Percentiles rank a stretch among this genome's conserved stretches.
Conservation (phyloP, 2,888 invertebrate genomes). For the Antheraea yamamai region DNA sequence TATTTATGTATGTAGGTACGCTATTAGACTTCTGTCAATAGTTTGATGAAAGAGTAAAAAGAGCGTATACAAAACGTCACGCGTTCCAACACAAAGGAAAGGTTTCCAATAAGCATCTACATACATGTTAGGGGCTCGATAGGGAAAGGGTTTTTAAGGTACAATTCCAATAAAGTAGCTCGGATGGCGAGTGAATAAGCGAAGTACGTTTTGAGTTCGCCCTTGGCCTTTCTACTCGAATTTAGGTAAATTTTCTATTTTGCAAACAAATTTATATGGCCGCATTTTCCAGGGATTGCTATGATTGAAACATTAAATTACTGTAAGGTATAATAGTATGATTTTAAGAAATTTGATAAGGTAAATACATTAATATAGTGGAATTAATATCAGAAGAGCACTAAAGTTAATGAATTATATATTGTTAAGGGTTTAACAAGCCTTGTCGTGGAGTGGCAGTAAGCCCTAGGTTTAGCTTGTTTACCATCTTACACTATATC, state of each 20-base stretch:
- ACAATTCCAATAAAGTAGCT: constrained; percentile 67
- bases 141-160: constrained; percentile 66
- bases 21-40: constrained; percentile 45
- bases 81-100: constrained; percentile 58
- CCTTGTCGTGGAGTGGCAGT: too few species aligned
- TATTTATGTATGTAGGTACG: constrained; percentile 43
- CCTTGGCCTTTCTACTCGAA: constrained; percentile 54
- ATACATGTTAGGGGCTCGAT: constrained; percentile 53
- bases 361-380: not conserved
- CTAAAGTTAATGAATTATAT: not conserved
- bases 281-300: not conserved
- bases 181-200: constrained; percentile 58
- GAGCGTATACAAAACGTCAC: constrained; percentile 57
- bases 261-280: constrained; percentile 62
- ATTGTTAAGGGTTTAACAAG: too few species aligned
- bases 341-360: not conserved
- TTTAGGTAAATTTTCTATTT: constrained; percentile 66
- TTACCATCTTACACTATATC: too few species aligned
- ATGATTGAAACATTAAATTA: not conserved
- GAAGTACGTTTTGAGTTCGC: constrained; percentile 51
- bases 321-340: not conserved
- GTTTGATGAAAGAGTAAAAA: constrained; percentile 51
- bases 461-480: too few species aligned
- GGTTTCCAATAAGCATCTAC: constrained; percentile 62
- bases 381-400: not conserved